Percentiles rank a stretch among this genome's conserved stretches.
phyloP scores from a whole-genome alignment of 1,140 invertebrate species.

The Trichomalopsis sarcophagae region DNA sequence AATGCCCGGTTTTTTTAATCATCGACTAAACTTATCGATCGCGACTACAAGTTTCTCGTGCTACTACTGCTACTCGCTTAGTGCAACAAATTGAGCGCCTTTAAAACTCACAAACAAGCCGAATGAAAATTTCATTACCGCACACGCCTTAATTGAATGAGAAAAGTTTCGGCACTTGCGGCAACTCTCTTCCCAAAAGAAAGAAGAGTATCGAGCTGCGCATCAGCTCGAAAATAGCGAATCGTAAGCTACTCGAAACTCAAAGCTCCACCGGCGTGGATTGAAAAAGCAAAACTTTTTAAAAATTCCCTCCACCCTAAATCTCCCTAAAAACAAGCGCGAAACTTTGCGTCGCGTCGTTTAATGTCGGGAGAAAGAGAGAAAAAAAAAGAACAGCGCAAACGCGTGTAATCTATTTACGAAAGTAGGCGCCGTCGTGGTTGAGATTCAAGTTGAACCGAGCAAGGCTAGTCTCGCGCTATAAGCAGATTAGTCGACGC shows the following conservation, averaged over 20 bases:
- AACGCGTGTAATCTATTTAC: conserved; percentile 34
- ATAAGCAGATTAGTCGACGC: background rate
- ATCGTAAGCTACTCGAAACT: background rate
- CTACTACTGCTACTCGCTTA: background rate
- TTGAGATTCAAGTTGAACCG: background rate
- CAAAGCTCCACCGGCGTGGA: background rate
- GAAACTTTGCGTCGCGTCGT: conserved; percentile 17
- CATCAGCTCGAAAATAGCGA: background rate
- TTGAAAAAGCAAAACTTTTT: conserved; percentile 22
- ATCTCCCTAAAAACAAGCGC: conserved; percentile 2
- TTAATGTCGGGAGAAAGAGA: conserved; percentile 3
- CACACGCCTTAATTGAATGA: background rate
- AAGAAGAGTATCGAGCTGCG: background rate
- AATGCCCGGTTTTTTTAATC: background rate
- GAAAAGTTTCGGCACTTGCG: background rate
- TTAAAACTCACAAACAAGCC: background rate
- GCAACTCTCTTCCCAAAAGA: background rate
- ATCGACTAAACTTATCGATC: background rate
- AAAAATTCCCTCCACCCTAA: conserved; percentile 17
- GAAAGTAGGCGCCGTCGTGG: background rate
- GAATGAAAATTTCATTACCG: background rate
- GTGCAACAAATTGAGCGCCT: background rate
- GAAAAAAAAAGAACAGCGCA: background rate
- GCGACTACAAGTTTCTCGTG: background rate
- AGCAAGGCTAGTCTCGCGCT: background rate